Base-by-base conservation (phyloP, 2,888 invertebrate species). In the Osmoderma eremita region DNA sequence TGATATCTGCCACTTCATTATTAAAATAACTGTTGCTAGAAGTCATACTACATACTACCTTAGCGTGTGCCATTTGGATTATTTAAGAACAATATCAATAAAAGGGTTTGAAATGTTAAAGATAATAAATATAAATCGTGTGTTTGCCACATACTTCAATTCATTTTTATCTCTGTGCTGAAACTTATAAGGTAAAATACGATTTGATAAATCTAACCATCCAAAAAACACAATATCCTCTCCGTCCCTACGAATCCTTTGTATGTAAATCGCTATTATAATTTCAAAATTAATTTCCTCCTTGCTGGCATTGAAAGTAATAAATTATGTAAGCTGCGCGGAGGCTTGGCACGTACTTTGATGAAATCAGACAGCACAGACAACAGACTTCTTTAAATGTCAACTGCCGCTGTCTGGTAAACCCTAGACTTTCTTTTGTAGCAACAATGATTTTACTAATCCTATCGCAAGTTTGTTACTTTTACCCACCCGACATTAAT, bases 231-330 rank as follows among this genome's bases (percentile, higher is more conserved):
- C 30, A 24, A 45, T 24, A 61, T 45, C 24, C 45, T 12, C 45
- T 12, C 41, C 41, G 15, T 17, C 30, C 58, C 45, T 45, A 45
- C 30, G 8, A 61, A 45, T 61, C 58, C 45, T 61, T 61, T 61
- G 58, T 61, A 61, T 61, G 58, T 61, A 61, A 61, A 61, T 61
- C 41, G 45, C 45, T 30, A 61, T 61, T 61, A 61, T 45, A 61
- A 61, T 61, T 61, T 61, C 45, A 36, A 61, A 61, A 61, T 61
- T 61, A 61, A 61, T 61, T 61, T 61, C 58, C 45, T 45, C 24
- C 30, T 45, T 24, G 45, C 45, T 24, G 45, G 30, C 30, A 61
- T 61, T 17, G 58, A 61, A 61, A 61, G 58, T n/a, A 61, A 61
- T 61, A 61, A 61, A 61, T 61, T 61, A 48, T 61, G 45, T 45